phyloP scores from a whole-genome alignment of 2,888 invertebrate genomes.

The Bibio marci region DNA sequence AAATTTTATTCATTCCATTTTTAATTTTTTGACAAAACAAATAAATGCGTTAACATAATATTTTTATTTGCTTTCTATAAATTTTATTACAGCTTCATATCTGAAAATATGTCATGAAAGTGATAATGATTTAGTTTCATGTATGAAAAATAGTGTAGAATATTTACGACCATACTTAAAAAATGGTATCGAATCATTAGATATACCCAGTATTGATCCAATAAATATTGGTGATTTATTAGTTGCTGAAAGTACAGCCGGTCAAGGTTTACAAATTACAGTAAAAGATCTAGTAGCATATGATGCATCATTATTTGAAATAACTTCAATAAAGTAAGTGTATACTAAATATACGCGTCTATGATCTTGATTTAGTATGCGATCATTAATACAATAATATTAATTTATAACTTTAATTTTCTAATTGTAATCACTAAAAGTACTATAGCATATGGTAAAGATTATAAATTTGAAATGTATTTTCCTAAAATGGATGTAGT shows the following conservation, averaged over 20 bases:
- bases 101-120: slow-evolving; percentile 1
- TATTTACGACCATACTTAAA: background rate
- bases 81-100: background rate
- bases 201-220: slow-evolving; percentile 46
- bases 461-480: slow-evolving; percentile 27
- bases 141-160: slow-evolving; percentile 2
- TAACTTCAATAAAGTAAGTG: slow-evolving; percentile 5
- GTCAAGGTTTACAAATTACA: slow-evolving; percentile 6
- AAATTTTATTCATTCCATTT: no score
- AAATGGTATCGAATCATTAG: slow-evolving; percentile 20
- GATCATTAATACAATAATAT: background rate
- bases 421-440: slow-evolving; percentile 16
- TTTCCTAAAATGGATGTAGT: slow-evolving; percentile 34
- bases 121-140: background rate
- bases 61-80: background rate
- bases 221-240: slow-evolving; percentile 7
- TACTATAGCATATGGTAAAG: slow-evolving; percentile 22
- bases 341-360: background rate
- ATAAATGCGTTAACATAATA: background rate
- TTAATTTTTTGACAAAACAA: background rate
- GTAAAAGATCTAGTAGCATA: slow-evolving; percentile 7
- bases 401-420: background rate
- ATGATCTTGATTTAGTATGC: no score
- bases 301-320: slow-evolving; percentile 6
- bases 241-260: slow-evolving; percentile 3